These are phyloP conservation scores for Accipiter virgatus DNA, from an alignment of 2,113 vertebrate genomes.

Conservation along the genomic window DNA sequence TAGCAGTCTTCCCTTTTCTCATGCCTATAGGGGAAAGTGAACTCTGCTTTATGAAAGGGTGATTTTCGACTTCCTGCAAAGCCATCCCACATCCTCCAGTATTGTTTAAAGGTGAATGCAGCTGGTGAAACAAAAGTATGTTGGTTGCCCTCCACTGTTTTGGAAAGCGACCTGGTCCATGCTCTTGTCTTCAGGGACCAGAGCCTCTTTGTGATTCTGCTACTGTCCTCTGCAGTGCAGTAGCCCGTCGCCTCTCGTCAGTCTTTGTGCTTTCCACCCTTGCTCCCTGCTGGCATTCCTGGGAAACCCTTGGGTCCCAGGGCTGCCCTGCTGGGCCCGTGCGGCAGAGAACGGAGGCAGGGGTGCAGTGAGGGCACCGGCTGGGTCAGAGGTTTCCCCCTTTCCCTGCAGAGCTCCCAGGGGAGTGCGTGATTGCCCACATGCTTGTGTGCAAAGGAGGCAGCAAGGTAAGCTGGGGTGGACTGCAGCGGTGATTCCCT, in stretches of 20 bases:
- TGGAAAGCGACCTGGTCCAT: background rate
- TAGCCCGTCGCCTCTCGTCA: background rate
- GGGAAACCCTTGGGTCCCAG: background rate
- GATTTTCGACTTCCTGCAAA: background rate
- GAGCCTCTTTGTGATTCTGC: background rate
- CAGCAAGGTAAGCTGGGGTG: fast-evolving
- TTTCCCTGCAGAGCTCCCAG: background rate
- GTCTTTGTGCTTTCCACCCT: background rate
- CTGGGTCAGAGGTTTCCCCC: background rate
- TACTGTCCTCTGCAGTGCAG: background rate
- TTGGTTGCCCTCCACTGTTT: background rate
- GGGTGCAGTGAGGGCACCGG: background rate
- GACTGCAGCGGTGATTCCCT: background rate
- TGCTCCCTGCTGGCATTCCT: background rate
- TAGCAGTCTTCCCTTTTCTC: background rate
- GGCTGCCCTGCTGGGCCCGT: background rate
- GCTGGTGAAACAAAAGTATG: background rate
- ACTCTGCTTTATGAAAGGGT: background rate
- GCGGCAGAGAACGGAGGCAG: background rate
- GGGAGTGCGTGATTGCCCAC: fast-evolving
- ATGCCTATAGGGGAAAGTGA: background rate
- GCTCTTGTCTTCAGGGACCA: background rate
- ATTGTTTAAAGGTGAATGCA: background rate
- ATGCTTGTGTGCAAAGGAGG: background rate
- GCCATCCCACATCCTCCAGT: background rate